Evolutionary conservation across 2,113 vertebrate genomes (phyloP).

Genomic region (Axis porcinus): DNA sequence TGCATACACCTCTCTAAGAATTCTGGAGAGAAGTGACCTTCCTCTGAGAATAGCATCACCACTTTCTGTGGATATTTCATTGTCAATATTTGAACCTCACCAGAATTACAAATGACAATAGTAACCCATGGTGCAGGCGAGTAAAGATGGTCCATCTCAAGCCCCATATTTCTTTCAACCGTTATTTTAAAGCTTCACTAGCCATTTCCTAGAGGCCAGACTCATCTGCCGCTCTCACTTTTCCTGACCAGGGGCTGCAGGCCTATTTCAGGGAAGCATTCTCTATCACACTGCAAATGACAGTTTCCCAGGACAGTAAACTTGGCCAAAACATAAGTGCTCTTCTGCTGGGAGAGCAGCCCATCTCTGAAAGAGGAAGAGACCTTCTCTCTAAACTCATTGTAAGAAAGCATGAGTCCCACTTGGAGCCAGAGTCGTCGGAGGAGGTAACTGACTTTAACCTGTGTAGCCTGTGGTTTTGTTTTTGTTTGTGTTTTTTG

Average conservation of each 20-base stretch:
- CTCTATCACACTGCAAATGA: conserved; percentile 73
- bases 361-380: conserved; percentile 19
- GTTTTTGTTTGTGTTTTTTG: background rate
- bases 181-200: background rate
- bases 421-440: conserved; percentile 46
- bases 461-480: background rate
- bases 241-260: conserved; percentile 80
- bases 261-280: conserved; percentile 84
- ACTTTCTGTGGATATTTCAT: background rate
- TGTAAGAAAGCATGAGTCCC: conserved; percentile 67
- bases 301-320: conserved; percentile 43
- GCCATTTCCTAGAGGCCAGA: background rate
- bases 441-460: conserved; percentile 78
- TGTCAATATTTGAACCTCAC: background rate
- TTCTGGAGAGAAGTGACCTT: background rate
- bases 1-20: background rate
- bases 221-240: background rate
- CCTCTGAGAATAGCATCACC: background rate
- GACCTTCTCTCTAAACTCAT: conserved; percentile 73
- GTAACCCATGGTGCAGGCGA: background rate
- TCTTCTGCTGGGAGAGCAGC: conserved; percentile 52
- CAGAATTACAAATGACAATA: background rate
- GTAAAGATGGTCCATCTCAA: background rate
- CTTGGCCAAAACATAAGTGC: background rate
- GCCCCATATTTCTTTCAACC: background rate